phyloP scores from a whole-genome alignment of 2,797 vertebrate species.

The Jordanella pulchra region DNA sequence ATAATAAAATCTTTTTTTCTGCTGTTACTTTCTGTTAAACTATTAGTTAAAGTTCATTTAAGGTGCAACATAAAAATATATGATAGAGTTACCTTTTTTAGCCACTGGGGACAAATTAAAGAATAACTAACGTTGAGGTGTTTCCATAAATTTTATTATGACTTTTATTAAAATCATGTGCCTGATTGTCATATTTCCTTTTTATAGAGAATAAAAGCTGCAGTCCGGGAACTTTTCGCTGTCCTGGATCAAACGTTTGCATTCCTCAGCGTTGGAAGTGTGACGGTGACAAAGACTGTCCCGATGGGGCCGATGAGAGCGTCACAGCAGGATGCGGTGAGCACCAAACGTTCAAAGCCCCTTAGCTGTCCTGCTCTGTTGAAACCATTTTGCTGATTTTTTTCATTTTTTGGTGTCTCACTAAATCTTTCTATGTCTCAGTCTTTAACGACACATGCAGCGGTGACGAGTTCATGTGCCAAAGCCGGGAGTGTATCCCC shows the following conservation, averaged over 20 bases:
- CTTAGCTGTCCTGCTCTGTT: neutral
- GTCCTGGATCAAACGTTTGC: conserved; percentile 88
- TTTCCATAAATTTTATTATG: neutral
- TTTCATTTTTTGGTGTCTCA: conserved; percentile 1
- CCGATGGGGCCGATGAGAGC: conserved; percentile 91
- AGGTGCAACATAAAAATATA: neutral
- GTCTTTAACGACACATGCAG: conserved; percentile 93
- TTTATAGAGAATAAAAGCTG: conserved; percentile 87
- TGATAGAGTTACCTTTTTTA: neutral
- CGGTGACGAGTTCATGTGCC: conserved; percentile 91
- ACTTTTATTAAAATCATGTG: neutral
- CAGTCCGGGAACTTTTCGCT: conserved; percentile 88
- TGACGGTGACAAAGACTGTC: conserved; percentile 94
- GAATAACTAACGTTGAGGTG: neutral
- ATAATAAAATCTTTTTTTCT: neutral
- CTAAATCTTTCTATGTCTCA: conserved; percentile 57
- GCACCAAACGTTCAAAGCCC: conserved; percentile 23
- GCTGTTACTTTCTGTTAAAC: neutral
- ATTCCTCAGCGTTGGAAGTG: conserved; percentile 92
- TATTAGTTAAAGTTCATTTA: neutral
- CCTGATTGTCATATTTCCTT: neutral
- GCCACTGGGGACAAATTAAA: too few relatives aligned
- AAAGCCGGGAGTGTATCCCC: conserved; percentile 90
- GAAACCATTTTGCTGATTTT: too few relatives aligned
- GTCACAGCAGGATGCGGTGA: conserved; percentile 92